These are phyloP conservation scores for Nephrotoma flavescens DNA, from an alignment of 2,888 invertebrate species.

Conservation along the genomic window DNA sequence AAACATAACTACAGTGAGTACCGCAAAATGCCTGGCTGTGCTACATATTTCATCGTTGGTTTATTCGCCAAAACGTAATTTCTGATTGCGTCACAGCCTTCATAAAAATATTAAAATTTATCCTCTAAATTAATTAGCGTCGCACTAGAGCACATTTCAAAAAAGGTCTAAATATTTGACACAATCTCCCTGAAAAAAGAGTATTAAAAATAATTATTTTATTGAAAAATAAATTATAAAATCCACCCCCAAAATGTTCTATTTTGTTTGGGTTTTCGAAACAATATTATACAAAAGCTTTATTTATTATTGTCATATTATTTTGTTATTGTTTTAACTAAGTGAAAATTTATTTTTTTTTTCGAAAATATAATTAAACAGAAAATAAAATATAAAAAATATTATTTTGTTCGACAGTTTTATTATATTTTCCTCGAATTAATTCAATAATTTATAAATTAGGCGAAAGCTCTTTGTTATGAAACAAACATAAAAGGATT, in stretches of 20 bases:
- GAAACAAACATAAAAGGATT: background rate
- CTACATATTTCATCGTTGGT: too few species aligned
- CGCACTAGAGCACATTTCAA: too few species aligned
- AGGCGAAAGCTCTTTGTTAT: background rate
- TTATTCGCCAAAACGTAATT: too few species aligned
- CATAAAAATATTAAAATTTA: too few species aligned
- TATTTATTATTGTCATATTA: background rate
- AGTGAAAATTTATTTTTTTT: background rate
- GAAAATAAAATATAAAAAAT: background rate
- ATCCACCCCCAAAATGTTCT: background rate
- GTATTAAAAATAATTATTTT: background rate
- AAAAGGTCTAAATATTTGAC: too few species aligned
- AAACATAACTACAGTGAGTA: too few species aligned
- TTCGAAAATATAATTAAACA: background rate
- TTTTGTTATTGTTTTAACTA: background rate
- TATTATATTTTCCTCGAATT: background rate
- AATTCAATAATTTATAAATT: background rate
- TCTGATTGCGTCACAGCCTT: too few species aligned
- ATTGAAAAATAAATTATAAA: background rate
- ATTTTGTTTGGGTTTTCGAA: too few species aligned
- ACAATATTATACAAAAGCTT: background rate
- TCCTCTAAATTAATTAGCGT: too few species aligned
- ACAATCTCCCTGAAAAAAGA: too few species aligned
- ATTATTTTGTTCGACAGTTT: background rate
- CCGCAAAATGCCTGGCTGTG: too few species aligned